phyloP scores from a whole-genome alignment of 2,113 vertebrate species.

The Eidolon helvum region DNA sequence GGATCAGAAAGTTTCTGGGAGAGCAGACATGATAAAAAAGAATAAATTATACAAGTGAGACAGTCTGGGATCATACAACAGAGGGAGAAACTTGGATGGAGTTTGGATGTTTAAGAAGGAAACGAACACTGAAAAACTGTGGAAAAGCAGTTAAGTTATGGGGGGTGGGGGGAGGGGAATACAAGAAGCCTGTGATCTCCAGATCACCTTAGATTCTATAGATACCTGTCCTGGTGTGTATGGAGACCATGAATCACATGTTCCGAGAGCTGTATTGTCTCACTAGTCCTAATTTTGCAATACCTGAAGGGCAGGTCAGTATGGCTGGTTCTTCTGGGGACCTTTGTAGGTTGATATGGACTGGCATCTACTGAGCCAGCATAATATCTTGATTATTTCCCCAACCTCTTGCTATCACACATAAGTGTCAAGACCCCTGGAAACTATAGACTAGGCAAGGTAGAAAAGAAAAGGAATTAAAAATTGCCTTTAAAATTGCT shows the following conservation, averaged over 20 bases:
- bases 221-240: fast-evolving
- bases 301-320: background rate
- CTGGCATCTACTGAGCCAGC: background rate
- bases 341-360: background rate
- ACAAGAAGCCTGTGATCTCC: background rate
- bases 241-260: fast-evolving
- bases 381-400: background rate
- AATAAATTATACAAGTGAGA: background rate
- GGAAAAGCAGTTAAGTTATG: background rate
- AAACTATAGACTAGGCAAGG: background rate
- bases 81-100: background rate
- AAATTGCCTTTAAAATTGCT: background rate
- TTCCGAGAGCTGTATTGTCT: background rate
- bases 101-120: background rate
- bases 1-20: background rate
- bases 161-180: too few species aligned
- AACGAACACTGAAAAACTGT: background rate
- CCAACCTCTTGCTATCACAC: background rate
- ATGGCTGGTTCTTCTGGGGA: background rate
- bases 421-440: background rate
- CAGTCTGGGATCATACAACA: background rate
- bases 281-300: fast-evolving
- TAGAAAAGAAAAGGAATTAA: background rate
- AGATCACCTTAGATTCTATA: background rate
- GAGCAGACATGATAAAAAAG: background rate